phyloP scores from a whole-genome alignment of 2,888 invertebrate species.

The Chymomyza procnemis region DNA sequence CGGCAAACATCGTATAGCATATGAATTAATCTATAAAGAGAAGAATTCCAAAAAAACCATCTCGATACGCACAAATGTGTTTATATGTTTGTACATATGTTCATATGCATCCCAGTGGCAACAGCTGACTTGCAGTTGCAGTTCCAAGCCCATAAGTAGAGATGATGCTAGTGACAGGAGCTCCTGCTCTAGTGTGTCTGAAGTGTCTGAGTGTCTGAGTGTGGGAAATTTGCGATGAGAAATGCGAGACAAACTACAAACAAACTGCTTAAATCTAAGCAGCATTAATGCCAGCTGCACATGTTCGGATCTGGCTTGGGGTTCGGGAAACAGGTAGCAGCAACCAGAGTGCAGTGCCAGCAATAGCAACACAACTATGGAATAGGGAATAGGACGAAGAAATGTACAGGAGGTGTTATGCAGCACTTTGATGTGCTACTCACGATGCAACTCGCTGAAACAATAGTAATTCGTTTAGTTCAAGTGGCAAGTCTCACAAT shows the following conservation, averaged over 20 bases:
- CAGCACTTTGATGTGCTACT: conserved; percentile 11
- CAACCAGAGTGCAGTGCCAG: background rate
- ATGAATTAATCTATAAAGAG: conserved; percentile 65
- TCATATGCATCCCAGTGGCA: conserved; percentile 12
- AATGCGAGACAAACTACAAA: conserved; percentile 38
- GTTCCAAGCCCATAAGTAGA: conserved; percentile 54
- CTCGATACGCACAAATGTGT: conserved; percentile 60
- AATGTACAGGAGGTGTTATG: conserved; percentile 35
- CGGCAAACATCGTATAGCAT: conserved; percentile 47
- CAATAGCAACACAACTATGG: too few species aligned
- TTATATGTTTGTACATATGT: conserved; percentile 15
- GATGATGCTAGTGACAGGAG: conserved; percentile 16
- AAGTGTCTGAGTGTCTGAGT: too few species aligned
- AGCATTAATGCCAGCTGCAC: conserved; percentile 25
- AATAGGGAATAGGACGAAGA: conserved; percentile 11
- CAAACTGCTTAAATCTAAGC: conserved; percentile 34
- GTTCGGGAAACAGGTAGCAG: conserved; percentile 30
- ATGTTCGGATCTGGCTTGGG: conserved; percentile 40
- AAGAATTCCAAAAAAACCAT: conserved; percentile 44
- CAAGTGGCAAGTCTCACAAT: background rate
- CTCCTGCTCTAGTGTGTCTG: background rate
- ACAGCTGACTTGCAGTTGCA: conserved; percentile 62
- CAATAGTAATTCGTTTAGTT: too few species aligned
- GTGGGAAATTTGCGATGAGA: conserved; percentile 66
- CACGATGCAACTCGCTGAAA: too few species aligned